Base-by-base conservation (phyloP, 2,888 invertebrate species). In the Tineola bisselliella region DNA sequence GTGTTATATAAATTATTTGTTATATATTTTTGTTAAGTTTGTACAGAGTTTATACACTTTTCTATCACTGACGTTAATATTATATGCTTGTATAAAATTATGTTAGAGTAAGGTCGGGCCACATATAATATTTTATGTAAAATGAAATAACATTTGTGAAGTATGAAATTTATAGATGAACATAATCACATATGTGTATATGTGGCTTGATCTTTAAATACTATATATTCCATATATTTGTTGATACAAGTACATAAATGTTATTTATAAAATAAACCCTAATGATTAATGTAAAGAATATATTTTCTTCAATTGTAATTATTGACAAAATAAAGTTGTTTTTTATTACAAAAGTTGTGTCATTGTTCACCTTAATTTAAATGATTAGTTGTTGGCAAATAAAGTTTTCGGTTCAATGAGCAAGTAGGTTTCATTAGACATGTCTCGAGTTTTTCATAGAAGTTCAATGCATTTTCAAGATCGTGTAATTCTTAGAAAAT, bases 371-470 rank as follows among this genome's bases (percentile, higher is more conserved):
- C 48, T n/a, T 48, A 48, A 48, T 48, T 48, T 48, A n/a, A 48
- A 48, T 48, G 48, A 48, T 48, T 17, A 10, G n/a, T 8, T 19
- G 56, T 56, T 56, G 13, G 30, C 56, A 56, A 18, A 56, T 25
- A 56, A 25, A 15, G 19, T 48, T 64, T 65, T 65, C 69, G 70
- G 70, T 68, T 70, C 63, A 66, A 63, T 73, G 67, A 63, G 64
- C 68, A 76, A 72, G 68, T 71, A 65, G 74, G 74, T 71, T 75
- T 63, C 62, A 58, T 62, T 62, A 64, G 65, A 59, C 38, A 69
- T 69, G 70, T 72, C 72, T 68, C 73, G 72, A 74, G 8, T 64
- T 62, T 63, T 63, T 63, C 63, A 61, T 64, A 58, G 62, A 54
- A 59, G 56, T 62, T 58, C 25, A 60, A 61, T 57, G 44, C 59